phyloP scores from a whole-genome alignment of 2,113 vertebrate genomes.

The Catharus fuscescens region DNA sequence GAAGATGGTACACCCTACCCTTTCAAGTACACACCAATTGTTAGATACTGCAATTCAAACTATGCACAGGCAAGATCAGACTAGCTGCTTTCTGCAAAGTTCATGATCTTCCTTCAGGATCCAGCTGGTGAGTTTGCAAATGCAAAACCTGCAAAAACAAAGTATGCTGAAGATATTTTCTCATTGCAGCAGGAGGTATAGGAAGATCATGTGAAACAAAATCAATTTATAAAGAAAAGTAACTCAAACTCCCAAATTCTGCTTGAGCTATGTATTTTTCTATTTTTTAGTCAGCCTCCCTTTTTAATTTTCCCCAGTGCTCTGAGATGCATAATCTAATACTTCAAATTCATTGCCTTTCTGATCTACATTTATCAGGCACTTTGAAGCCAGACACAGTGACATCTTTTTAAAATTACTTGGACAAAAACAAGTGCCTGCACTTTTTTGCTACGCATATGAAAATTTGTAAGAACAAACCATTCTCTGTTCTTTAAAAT shows the following conservation, averaged over 20 bases:
- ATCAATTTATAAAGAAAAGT: not conserved
- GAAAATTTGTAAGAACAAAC: not conserved
- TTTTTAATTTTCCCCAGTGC: not conserved
- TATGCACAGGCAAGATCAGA: not conserved
- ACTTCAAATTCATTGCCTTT: not conserved
- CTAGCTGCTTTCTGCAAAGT: not conserved
- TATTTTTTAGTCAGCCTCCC: not conserved
- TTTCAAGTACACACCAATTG: not conserved
- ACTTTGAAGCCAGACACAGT: not conserved
- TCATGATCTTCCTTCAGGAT: not conserved
- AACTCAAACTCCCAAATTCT: not conserved
- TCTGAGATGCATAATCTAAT: not conserved
- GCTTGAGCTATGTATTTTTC: not conserved
- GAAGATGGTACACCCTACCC: not conserved
- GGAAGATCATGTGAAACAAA: conserved; percentile 1
- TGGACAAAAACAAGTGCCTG: not conserved
- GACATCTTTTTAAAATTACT: not conserved
- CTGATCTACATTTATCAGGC: not conserved
- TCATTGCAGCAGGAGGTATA: not conserved
- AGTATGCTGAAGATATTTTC: not conserved
- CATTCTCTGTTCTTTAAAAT: not conserved
- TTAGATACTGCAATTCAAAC: not conserved
- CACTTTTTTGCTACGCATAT: not conserved
- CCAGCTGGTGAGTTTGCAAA: not conserved
- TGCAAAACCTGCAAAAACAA: not conserved